phyloP scores from a whole-genome alignment of 1,140 invertebrate genomes.

The Zaprionus ornatus region DNA sequence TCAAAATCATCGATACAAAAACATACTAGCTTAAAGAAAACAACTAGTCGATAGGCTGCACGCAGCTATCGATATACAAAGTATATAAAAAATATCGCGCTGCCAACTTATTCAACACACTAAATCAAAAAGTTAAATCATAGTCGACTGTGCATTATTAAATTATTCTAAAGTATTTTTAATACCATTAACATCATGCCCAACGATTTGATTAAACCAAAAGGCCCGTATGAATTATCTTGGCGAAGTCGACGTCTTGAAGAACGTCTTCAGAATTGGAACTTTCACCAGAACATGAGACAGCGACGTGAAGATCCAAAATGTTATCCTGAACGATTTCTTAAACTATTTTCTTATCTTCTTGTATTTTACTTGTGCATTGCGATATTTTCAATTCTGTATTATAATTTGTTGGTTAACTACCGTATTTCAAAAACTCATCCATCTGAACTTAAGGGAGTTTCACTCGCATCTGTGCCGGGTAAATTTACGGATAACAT shows the following conservation, averaged over 20 bases:
- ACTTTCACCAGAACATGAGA: background rate
- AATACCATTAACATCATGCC: slow-evolving; percentile 25
- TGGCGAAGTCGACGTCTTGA: slow-evolving; percentile 11
- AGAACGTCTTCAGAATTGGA: background rate
- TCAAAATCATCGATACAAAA: background rate
- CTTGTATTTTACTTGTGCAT: slow-evolving; percentile 2
- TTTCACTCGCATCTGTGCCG: slow-evolving; percentile 35
- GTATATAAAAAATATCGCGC: background rate
- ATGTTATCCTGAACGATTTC: background rate
- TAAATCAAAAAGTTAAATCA: background rate
- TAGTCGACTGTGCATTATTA: slow-evolving; percentile 4
- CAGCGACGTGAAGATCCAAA: background rate
- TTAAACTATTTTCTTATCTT: slow-evolving; percentile 21
- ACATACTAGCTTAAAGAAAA: background rate
- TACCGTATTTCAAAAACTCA: background rate
- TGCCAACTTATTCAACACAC: background rate
- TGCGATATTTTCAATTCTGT: background rate
- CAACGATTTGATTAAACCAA: slow-evolving; percentile 21
- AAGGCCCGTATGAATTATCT: slow-evolving; percentile 21
- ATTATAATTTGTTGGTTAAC: background rate
- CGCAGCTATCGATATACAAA: background rate
- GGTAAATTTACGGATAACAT: slow-evolving; percentile 15
- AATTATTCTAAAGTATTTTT: background rate
- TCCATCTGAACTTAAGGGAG: slow-evolving; percentile 30
- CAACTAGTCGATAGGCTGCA: background rate